phyloP scores from a whole-genome alignment of 2,797 vertebrate genomes.

The Malurus splendens region DNA sequence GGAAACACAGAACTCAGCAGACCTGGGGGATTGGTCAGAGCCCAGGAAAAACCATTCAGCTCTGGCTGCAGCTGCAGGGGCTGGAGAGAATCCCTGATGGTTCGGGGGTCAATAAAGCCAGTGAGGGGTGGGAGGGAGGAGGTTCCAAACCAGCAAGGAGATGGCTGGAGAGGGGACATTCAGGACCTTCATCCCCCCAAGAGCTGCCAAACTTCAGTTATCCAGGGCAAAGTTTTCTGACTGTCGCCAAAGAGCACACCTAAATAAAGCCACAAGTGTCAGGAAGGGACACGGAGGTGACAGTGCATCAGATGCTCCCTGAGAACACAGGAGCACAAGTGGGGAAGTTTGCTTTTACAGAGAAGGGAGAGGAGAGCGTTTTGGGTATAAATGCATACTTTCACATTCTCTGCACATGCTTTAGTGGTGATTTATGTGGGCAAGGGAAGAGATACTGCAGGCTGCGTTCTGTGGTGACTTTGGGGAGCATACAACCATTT shows the following conservation, averaged over 20 bases:
- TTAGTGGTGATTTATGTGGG: neutral
- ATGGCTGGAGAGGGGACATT: neutral
- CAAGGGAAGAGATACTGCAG: neutral
- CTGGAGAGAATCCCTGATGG: neutral
- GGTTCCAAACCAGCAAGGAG: neutral
- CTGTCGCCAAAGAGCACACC: neutral
- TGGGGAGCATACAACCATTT: neutral
- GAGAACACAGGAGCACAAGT: neutral
- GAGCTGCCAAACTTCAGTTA: neutral
- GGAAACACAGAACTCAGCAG: neutral
- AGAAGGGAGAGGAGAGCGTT: neutral
- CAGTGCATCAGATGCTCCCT: neutral
- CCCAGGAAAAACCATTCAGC: neutral
- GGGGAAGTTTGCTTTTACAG: neutral
- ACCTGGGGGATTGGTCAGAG: neutral
- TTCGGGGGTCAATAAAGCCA: neutral
- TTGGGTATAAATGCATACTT: neutral
- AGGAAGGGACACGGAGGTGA: neutral
- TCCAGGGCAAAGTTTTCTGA: neutral
- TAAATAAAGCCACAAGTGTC: neutral
- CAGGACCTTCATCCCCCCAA: neutral
- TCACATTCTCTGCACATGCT: neutral
- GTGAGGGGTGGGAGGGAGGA: accelerated
- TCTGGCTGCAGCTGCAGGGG: neutral
- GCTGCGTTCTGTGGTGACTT: neutral